Evolutionary conservation across 1,140 invertebrate genomes (phyloP), one percentile per base, ranked within the genome.

Genomic region (Sycobia sp.): DNA sequence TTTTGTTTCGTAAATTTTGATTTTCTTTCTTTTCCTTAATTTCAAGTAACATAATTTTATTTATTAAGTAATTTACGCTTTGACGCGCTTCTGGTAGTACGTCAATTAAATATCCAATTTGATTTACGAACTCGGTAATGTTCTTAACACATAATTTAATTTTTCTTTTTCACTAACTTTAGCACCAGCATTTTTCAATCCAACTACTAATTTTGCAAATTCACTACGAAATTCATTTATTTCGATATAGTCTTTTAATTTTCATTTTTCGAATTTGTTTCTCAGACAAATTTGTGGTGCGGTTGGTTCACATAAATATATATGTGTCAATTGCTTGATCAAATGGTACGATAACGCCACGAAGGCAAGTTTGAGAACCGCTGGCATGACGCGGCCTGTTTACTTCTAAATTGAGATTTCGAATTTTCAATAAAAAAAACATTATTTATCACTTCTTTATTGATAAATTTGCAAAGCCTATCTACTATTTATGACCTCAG

Each of bases 141-240:
- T 63, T 47, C 34, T 20, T 7, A 56, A 23, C n/a, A 56, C 14
- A 23, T 50, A 63, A 10, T 63, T 63, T 13, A 63, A 50, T 32
- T 63, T 56, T 63, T 63, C 43, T 27, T 49, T 49, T 34, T 63
- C 51, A 13, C 2, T 56, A 2, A 63, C 23, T 18, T 0, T 38
- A 11, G 41, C 53, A 36, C 51, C 61, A 9, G 61, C 51, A 38
- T 39, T 56, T 63, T 63, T 63, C 13, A 63, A 39, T 22, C 56
- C 32, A 34, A 34, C 11, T 34, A 34, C 11, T 34, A 34, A 34
- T 34, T 34, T 34, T 34, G 5, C 32, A 11, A 34, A 34, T 7
- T 34, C 51, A 18, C 0, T 29, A 23, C 22, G 49, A n/a, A 49
- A 63, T 11, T 23, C n/a, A 25, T 23, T 51, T 22, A 38, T 16